phyloP scores from a whole-genome alignment of 1,140 invertebrate genomes.

The Phortica variegata region DNA sequence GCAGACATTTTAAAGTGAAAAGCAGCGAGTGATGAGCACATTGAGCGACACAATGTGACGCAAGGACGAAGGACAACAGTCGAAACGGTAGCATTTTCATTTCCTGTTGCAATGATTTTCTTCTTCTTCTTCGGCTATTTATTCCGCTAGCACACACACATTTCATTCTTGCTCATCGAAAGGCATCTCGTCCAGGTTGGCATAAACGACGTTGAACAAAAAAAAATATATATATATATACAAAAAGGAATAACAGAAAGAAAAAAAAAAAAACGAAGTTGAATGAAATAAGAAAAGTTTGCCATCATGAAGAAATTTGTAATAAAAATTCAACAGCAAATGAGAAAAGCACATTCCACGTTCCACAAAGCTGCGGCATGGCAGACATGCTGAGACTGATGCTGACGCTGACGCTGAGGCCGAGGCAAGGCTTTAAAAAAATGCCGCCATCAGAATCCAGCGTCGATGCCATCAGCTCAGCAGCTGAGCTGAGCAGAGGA shows the following conservation, averaged over 20 bases:
- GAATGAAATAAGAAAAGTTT: not conserved
- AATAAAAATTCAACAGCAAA: conserved; percentile 53
- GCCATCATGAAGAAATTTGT: conserved; percentile 49
- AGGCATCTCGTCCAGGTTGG: not conserved
- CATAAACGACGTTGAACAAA: conserved; percentile 9
- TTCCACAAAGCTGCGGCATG: no score
- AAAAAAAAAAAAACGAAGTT: conserved; percentile 13
- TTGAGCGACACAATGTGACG: no score
- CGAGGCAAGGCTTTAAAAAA: no score
- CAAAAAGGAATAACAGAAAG: not conserved
- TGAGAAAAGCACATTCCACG: conserved; percentile 39
- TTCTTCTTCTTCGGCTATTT: conserved; percentile 35
- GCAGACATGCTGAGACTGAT: no score
- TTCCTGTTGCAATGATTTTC: conserved; percentile 53
- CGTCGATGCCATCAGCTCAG: no score
- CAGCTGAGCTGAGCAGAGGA: no score
- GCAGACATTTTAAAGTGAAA: no score
- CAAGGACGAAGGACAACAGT: no score
- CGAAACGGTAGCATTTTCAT: conserved; percentile 46
- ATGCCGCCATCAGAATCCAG: no score
- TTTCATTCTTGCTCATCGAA: not conserved
- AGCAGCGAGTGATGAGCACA: no score
- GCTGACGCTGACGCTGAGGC: not conserved
- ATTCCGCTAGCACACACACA: conserved; percentile 20
- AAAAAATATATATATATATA: no score